These are phyloP conservation scores for Dicaeum eximium DNA, from an alignment of 2,113 vertebrate genomes.

Conservation along the genomic window DNA sequence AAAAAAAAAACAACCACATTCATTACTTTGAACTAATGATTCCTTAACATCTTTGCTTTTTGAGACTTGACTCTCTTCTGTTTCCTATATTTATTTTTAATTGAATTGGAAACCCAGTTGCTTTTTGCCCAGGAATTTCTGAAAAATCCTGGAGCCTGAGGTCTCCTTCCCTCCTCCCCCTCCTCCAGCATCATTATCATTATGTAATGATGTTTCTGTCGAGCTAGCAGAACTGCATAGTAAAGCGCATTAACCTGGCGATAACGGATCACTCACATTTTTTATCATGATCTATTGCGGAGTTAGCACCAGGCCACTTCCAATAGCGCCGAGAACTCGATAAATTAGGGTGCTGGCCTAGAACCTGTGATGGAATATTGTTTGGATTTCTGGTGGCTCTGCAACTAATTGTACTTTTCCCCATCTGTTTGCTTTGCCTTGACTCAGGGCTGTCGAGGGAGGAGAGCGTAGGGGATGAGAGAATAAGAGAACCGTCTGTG, in stretches of 20 bases:
- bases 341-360: constrained; percentile 41
- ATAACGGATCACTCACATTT: constrained; percentile 53
- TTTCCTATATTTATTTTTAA: neutral
- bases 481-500: neutral
- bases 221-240: constrained; percentile 44
- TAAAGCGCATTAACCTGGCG: constrained; percentile 39
- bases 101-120: neutral
- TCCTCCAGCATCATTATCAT: constrained; percentile 9
- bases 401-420: constrained; percentile 28
- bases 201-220: constrained; percentile 52
- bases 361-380: constrained; percentile 46
- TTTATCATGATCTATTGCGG: constrained; percentile 60
- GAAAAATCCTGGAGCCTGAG: neutral
- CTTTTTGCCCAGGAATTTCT: neutral
- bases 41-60: constrained; percentile 50
- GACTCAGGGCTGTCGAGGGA: neutral
- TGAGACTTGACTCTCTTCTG: neutral
- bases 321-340: neutral
- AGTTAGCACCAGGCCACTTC: constrained; percentile 31
- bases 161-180: neutral
- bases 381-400: constrained; percentile 54
- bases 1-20: constrained; percentile 9
- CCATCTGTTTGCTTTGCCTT: constrained; percentile 49
- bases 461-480: neutral
- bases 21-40: constrained; percentile 48